phyloP scores from a whole-genome alignment of 2,113 vertebrate genomes.

The Phoxinus phoxinus region DNA sequence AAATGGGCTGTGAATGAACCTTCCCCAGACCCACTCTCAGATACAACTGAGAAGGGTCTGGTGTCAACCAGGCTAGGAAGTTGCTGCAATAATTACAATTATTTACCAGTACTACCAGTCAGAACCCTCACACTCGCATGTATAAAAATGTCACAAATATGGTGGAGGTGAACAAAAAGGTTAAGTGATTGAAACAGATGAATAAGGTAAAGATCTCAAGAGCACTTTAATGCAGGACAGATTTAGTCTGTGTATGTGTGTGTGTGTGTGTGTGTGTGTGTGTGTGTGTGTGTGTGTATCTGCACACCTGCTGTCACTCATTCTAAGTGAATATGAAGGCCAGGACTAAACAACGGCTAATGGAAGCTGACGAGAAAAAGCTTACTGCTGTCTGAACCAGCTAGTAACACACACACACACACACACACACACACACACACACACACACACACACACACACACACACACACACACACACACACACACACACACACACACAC shows the following conservation, averaged over 20 bases:
- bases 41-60: no score
- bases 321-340: slow-evolving; percentile 67
- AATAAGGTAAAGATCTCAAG: not conserved
- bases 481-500: slow-evolving; percentile 37
- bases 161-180: not conserved
- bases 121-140: not conserved
- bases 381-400: slow-evolving; percentile 60
- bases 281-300: slow-evolving; percentile 27
- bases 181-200: not conserved
- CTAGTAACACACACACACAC: slow-evolving; percentile 58
- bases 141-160: not conserved
- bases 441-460: slow-evolving; percentile 54
- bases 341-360: slow-evolving; percentile 66
- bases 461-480: slow-evolving; percentile 31
- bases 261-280: slow-evolving; percentile 24
- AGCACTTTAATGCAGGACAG: slow-evolving; percentile 22
- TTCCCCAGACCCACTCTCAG: no score
- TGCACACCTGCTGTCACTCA: slow-evolving; percentile 63
- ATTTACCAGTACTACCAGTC: not conserved
- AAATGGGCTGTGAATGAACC: no score
- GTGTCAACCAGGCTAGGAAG: no score
- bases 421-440: slow-evolving; percentile 32
- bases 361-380: slow-evolving; percentile 68
- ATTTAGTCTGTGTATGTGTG: slow-evolving; percentile 27
- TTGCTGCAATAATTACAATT: not conserved